Conservation (phyloP, 2,888 invertebrate species). For the Cheilosia scutellata region DNA sequence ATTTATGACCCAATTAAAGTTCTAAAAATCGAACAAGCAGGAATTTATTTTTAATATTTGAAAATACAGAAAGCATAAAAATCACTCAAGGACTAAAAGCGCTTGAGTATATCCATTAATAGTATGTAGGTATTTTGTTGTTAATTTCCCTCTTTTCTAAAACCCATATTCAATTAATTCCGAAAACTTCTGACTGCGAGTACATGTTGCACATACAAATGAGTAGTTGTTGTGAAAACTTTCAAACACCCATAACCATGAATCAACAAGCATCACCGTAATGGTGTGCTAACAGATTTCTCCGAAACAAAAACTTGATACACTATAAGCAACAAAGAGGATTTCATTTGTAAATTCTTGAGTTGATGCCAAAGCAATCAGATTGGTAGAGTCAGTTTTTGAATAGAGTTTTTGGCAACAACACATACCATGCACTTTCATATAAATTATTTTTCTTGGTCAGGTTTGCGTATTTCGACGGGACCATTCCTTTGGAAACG, state of each 20-base stretch:
- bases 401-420: conserved; percentile 24
- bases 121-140: no score
- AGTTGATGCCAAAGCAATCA: conserved; percentile 43
- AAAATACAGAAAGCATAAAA: no score
- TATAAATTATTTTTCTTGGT: conserved; percentile 35
- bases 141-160: no score
- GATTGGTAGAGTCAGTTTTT: conserved; percentile 30
- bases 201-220: conserved; percentile 24
- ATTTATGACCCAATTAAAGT: no score
- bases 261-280: conserved; percentile 67
- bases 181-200: neutral
- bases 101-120: no score
- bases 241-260: conserved; percentile 62
- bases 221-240: conserved; percentile 37
- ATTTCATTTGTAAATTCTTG: conserved; percentile 59
- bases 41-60: no score
- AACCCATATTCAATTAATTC: conserved; percentile 4
- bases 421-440: conserved; percentile 1
- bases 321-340: conserved; percentile 14
- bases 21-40: no score
- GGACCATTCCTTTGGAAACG: conserved; percentile 5
- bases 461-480: conserved; percentile 18
- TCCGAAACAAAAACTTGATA: conserved; percentile 47
- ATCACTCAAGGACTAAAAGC: no score
- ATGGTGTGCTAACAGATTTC: conserved; percentile 72